These are phyloP conservation scores for Philantomba maxwellii DNA, from an alignment of 2,113 vertebrate genomes.

Conservation along the genomic window DNA sequence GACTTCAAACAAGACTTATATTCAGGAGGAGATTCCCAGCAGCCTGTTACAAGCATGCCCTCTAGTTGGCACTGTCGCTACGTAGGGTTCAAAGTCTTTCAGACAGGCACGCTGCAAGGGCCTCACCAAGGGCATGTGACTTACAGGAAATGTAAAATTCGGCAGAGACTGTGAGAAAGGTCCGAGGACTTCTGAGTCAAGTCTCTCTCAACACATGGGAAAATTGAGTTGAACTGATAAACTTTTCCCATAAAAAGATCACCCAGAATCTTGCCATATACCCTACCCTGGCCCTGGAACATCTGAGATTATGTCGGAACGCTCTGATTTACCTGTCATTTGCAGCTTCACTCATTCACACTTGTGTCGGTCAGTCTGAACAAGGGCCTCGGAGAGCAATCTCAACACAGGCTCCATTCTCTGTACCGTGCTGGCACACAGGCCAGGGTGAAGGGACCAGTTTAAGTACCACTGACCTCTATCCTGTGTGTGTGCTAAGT, in stretches of 20 bases:
- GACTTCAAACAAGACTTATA: background rate
- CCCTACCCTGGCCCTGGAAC: too few relatives aligned
- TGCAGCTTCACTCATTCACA: background rate
- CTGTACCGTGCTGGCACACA: accelerated
- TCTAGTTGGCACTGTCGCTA: accelerated
- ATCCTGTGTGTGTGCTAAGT: accelerated
- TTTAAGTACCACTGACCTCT: background rate
- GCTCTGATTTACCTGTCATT: background rate
- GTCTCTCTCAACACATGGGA: background rate
- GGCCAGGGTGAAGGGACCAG: accelerated
- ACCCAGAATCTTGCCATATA: accelerated
- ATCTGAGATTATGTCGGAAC: background rate
- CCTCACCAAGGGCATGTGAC: accelerated
- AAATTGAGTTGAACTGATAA: accelerated
- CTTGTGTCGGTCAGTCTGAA: accelerated
- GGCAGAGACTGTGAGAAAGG: background rate
- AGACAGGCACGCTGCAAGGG: background rate
- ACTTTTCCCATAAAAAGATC: background rate
- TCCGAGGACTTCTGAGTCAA: too few relatives aligned
- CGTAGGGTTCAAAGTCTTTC: accelerated
- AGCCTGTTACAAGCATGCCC: too few relatives aligned
- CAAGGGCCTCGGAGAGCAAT: background rate
- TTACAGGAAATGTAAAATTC: background rate
- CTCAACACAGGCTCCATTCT: too few relatives aligned
- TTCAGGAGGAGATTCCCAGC: background rate